phyloP scores from a whole-genome alignment of 2,113 vertebrate genomes.

The Peromyscus leucopus region DNA sequence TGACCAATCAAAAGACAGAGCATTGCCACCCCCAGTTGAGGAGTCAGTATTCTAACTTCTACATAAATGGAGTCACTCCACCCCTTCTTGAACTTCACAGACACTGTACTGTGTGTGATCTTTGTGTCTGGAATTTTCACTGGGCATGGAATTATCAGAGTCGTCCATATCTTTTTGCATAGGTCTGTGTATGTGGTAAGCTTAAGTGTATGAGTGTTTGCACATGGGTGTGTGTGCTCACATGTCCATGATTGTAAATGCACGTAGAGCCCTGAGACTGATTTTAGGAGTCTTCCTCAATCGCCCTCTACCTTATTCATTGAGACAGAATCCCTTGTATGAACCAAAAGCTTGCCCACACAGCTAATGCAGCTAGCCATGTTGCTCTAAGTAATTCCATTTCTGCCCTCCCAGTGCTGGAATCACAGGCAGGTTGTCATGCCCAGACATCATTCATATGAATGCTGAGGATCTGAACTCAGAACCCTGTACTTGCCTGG shows the following conservation, averaged over 20 bases:
- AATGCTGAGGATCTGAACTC: background rate
- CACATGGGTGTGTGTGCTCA: too few relatives aligned
- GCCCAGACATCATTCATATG: background rate
- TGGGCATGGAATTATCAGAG: background rate
- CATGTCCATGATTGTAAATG: background rate
- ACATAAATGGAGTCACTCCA: background rate
- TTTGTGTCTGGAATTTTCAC: background rate
- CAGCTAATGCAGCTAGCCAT: too few relatives aligned
- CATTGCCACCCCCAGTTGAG: background rate
- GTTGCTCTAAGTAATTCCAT: background rate
- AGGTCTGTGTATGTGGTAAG: background rate
- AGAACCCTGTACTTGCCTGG: background rate
- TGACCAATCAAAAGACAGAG: background rate
- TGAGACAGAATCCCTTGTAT: background rate
- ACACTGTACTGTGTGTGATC: background rate
- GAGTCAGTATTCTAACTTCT: slow-evolving; percentile 25
- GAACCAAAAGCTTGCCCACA: background rate
- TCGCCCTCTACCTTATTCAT: background rate
- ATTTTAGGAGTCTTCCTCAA: background rate
- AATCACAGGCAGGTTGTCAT: background rate
- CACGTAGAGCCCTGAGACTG: too few relatives aligned
- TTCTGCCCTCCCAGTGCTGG: background rate
- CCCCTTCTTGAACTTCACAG: background rate
- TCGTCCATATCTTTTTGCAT: background rate
- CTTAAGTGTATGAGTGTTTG: background rate